Conservation (phyloP, 2,113 vertebrate species). For the Laterallus jamaicensis region DNA sequence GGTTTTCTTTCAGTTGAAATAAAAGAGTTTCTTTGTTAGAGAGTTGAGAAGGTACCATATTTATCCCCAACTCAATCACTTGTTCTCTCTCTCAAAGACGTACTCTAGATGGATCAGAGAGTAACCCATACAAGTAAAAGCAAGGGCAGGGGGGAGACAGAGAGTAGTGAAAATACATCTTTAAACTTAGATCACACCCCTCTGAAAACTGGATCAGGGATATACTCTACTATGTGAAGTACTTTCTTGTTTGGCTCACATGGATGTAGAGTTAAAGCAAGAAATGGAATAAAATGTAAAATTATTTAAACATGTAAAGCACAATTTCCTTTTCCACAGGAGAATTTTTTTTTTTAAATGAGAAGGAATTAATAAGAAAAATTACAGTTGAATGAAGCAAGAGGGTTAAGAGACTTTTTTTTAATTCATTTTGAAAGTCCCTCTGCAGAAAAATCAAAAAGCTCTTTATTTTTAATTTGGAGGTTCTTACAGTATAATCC, state of each 20-base stretch:
- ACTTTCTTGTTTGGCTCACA: not conserved
- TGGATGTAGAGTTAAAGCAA: not conserved
- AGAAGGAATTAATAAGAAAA: slow-evolving; percentile 43
- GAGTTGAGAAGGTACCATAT: not conserved
- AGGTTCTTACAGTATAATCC: slow-evolving; percentile 20
- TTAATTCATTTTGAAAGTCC: slow-evolving; percentile 36
- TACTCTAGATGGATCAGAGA: not conserved
- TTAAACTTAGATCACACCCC: not conserved
- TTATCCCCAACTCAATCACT: not conserved
- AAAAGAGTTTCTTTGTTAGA: not conserved
- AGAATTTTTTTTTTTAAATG: slow-evolving; percentile 45
- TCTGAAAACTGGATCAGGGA: not conserved
- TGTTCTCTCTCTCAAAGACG: not conserved
- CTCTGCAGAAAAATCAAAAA: slow-evolving; percentile 35
- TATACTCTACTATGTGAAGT: not conserved
- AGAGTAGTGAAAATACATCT: not conserved
- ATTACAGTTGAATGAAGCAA: slow-evolving; percentile 40
- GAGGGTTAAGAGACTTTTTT: not conserved
- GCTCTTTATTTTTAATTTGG: slow-evolving; percentile 48
- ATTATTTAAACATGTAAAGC: slow-evolving; percentile 35
- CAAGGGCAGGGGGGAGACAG: accelerated
- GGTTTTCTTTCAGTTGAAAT: not conserved
- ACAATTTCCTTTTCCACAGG: slow-evolving; percentile 33
- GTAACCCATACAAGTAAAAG: not conserved
- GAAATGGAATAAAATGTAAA: slow-evolving; percentile 32